These are phyloP conservation scores for Enoplosus armatus DNA, from an alignment of 2,797 vertebrate genomes.

Conservation along the genomic window DNA sequence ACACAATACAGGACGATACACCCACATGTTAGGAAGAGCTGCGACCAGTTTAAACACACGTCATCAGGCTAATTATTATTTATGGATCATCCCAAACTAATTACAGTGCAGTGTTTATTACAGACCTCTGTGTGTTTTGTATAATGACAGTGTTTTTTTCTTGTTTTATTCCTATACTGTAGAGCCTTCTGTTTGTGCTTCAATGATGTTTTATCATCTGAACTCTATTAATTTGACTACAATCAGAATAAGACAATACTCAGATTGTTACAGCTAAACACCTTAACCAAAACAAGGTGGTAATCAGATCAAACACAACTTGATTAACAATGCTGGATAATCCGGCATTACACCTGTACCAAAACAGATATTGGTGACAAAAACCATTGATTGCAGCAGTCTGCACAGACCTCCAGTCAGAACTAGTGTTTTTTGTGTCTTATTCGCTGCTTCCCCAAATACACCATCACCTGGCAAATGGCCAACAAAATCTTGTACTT, in stretches of 20 bases:
- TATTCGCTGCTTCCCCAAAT: neutral
- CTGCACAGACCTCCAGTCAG: neutral
- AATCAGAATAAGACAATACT: slow-evolving; percentile 10
- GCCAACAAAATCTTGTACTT: neutral
- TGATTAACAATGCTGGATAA: neutral
- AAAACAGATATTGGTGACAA: neutral
- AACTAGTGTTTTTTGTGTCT: neutral
- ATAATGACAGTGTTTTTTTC: slow-evolving; percentile 7
- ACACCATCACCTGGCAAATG: neutral
- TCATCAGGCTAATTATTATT: slow-evolving; percentile 65
- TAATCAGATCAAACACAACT: slow-evolving; percentile 21
- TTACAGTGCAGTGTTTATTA: slow-evolving; percentile 42
- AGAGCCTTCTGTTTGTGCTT: neutral
- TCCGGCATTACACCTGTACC: neutral
- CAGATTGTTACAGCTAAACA: slow-evolving; percentile 22
- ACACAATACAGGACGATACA: slow-evolving; percentile 65
- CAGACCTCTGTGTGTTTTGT: slow-evolving; percentile 8
- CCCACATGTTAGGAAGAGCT: slow-evolving; percentile 64
- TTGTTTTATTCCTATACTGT: too few species aligned
- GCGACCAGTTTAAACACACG: slow-evolving; percentile 39
- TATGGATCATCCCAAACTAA: slow-evolving; percentile 57
- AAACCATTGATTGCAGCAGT: neutral
- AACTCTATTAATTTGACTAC: neutral
- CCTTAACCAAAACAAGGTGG: neutral
- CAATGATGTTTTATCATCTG: slow-evolving; percentile 2